These are phyloP conservation scores for Oryzias dopingdopingensis DNA, from an alignment of 2,797 vertebrate species.

Conservation along the genomic window DNA sequence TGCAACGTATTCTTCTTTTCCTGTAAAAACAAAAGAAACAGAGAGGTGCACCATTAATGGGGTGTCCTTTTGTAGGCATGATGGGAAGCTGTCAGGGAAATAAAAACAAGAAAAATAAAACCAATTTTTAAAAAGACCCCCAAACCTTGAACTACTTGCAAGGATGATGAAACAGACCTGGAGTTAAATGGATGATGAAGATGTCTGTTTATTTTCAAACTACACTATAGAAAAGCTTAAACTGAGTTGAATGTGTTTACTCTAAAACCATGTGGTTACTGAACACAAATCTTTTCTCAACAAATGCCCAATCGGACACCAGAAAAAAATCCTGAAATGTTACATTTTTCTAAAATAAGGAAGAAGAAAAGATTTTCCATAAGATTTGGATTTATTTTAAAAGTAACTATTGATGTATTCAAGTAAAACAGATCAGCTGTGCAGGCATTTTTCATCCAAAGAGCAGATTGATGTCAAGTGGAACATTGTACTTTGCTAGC, in stretches of 20 bases:
- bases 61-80: constrained; percentile 17
- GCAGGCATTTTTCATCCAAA: neutral
- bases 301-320: neutral
- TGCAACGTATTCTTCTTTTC: constrained; percentile 96
- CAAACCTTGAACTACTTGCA: no score
- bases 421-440: neutral
- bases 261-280: no score
- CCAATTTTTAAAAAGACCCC: no score
- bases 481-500: neutral
- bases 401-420: neutral
- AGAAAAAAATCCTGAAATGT: neutral
- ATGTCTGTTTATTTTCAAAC: no score
- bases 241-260: no score
- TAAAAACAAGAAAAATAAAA: constrained; percentile 21
- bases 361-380: neutral
- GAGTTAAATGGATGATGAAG: no score
- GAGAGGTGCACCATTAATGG: constrained; percentile 54
- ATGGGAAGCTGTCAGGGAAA: constrained; percentile 21
- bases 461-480: neutral
- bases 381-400: neutral
- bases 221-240: no score
- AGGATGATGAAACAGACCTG: no score
- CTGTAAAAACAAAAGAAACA: constrained; percentile 77
- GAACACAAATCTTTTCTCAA: neutral
- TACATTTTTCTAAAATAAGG: neutral